Evolutionary conservation across 2,113 vertebrate species (phyloP).

Genomic region (Nyctibius bracteatus): DNA sequence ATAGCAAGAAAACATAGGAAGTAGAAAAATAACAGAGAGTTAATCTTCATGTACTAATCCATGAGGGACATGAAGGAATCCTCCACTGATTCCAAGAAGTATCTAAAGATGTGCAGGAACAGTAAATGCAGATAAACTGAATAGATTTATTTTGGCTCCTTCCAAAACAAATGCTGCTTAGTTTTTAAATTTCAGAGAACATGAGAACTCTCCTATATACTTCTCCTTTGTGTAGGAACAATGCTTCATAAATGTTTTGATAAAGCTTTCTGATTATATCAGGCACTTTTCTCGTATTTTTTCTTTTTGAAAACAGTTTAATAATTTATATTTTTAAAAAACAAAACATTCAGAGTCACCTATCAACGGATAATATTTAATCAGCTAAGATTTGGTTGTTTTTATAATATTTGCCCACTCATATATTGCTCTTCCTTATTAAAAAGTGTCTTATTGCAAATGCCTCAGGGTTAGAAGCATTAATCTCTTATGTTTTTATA

Average conservation of each 20-base stretch:
- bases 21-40: neutral
- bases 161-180: neutral
- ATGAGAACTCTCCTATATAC: neutral
- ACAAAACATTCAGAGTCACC: neutral
- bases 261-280: neutral
- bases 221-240: neutral
- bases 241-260: neutral
- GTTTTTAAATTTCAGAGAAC: neutral
- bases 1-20: neutral
- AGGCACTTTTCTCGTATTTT: neutral
- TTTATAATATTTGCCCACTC: neutral
- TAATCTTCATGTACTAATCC: neutral
- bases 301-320: neutral
- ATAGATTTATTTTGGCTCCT: neutral
- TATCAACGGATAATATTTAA: neutral
- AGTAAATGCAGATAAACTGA: neutral
- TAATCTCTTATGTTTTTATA: neutral
- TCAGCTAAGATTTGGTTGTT: fast-evolving
- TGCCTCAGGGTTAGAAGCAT: neutral
- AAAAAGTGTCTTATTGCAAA: neutral
- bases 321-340: neutral
- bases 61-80: neutral
- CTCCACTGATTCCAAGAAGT: neutral
- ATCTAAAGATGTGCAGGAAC: neutral
- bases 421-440: neutral